Conservation (phyloP, 1,140 invertebrate species). For the Arion vulgaris region DNA sequence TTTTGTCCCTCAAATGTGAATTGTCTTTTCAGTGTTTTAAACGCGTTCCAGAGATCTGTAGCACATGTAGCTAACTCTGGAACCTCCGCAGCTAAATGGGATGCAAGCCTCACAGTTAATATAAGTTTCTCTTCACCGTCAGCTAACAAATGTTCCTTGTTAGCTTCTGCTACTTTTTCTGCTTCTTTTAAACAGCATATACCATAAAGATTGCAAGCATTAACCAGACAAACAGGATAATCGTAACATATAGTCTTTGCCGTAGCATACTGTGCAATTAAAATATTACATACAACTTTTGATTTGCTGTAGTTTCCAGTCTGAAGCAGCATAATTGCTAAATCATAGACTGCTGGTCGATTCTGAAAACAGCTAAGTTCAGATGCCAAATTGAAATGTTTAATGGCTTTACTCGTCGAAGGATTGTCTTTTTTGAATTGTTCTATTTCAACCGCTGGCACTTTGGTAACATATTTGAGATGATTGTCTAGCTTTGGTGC, state of each 20-base stretch:
- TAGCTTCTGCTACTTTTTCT: not conserved
- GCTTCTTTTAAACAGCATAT: not conserved
- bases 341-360: not conserved
- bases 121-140: not conserved
- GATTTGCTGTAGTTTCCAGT: not conserved
- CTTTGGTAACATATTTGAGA: not conserved
- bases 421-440: not conserved
- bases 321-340: not conserved
- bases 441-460: not conserved
- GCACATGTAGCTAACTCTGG: not conserved
- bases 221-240: not conserved
- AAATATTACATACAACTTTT: not conserved
- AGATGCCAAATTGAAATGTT: not conserved
- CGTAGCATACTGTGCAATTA: not conserved
- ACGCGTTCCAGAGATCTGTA: not conserved
- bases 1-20: not conserved
- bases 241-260: not conserved
- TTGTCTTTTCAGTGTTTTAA: not conserved
- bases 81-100: not conserved
- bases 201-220: not conserved
- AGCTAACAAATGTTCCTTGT: not conserved
- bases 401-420: not conserved
- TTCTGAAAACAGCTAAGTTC: not conserved
- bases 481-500: not conserved
- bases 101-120: not conserved